Evolutionary conservation across 2,797 vertebrate genomes (phyloP).

Genomic region (Chlorospingus semifuscus): DNA sequence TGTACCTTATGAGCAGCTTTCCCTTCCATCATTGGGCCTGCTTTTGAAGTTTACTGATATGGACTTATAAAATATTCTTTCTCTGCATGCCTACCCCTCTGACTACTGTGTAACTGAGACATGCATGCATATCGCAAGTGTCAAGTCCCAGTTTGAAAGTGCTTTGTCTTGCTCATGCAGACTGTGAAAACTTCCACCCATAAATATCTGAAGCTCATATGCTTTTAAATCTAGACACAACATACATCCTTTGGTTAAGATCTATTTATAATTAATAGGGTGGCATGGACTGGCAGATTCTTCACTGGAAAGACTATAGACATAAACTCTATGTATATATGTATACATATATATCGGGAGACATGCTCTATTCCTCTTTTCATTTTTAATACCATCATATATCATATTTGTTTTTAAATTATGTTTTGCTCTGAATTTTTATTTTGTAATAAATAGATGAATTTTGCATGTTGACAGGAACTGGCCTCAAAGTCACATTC

Average conservation of each 20-base stretch:
- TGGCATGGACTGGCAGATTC: not conserved
- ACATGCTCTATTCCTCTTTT: not conserved
- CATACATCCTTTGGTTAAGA: slow-evolving; percentile 48
- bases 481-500: not conserved
- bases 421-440: slow-evolving; percentile 12
- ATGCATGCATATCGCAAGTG: slow-evolving; percentile 17
- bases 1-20: slow-evolving; percentile 56
- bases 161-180: slow-evolving; percentile 47
- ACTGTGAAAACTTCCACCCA: slow-evolving; percentile 43
- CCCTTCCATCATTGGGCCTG: slow-evolving; percentile 45
- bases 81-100: slow-evolving; percentile 29
- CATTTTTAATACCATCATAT: slow-evolving; percentile 28
- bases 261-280: slow-evolving; percentile 58
- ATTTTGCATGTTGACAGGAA: not conserved
- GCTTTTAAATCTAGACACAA: slow-evolving; percentile 52
- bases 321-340: not conserved
- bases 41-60: slow-evolving; percentile 67
- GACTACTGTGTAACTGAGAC: slow-evolving; percentile 56
- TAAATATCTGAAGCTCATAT: slow-evolving; percentile 59
- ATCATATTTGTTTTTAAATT: slow-evolving; percentile 26
- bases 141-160: slow-evolving; percentile 38
- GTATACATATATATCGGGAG: not conserved
- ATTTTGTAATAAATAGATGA: not conserved
- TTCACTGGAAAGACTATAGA: slow-evolving; percentile 9
- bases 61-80: slow-evolving; percentile 67